Evolutionary conservation across 2,113 vertebrate genomes (phyloP).

Genomic region (Elgaria multicarinata): DNA sequence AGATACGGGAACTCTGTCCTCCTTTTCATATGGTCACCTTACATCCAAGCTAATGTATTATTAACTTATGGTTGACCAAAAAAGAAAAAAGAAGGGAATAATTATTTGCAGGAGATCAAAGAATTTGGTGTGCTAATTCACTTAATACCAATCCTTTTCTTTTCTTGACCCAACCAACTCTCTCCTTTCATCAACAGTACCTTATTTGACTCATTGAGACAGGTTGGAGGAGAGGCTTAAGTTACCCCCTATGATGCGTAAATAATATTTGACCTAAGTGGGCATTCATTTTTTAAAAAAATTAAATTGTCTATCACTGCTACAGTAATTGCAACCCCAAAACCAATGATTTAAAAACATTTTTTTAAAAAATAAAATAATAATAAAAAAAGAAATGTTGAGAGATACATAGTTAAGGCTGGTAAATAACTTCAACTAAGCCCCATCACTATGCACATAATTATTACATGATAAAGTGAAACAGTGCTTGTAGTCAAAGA

Average conservation of each 20-base stretch:
- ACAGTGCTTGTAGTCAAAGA: neutral
- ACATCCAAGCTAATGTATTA: too few species aligned
- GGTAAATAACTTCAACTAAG: neutral
- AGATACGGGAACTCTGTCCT: too few species aligned
- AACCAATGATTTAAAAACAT: neutral
- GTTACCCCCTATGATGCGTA: neutral
- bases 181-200: too few species aligned
- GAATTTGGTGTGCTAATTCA: neutral
- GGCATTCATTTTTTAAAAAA: neutral
- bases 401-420: neutral
- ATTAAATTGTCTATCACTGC: neutral
- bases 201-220: too few species aligned
- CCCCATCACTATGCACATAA: neutral
- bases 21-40: too few species aligned
- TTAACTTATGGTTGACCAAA: too few species aligned
- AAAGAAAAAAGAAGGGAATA: neutral
- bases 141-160: neutral
- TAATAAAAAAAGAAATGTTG: too few species aligned
- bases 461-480: neutral
- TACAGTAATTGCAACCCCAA: neutral
- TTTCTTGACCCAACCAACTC: too few species aligned
- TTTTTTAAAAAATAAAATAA: neutral
- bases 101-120: neutral
- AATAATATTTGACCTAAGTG: neutral
- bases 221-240: neutral